Evolutionary conservation across 1,140 invertebrate genomes (phyloP), one percentile per base, ranked within the genome.

Genomic region (Drosophila pectinifera): DNA sequence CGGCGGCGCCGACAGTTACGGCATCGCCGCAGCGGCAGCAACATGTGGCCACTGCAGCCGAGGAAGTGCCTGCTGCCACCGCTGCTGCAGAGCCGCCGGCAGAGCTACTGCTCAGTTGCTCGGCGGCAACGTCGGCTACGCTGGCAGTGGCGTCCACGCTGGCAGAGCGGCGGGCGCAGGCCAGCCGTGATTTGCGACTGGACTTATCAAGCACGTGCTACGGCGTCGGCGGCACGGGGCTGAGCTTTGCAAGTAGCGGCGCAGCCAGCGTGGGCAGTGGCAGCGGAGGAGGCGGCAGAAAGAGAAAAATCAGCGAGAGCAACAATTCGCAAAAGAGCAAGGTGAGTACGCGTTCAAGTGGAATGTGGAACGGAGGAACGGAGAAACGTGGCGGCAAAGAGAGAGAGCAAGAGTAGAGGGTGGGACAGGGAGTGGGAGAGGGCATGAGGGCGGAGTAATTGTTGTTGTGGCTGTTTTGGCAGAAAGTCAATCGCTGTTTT

Each of bases 301-400:
- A 77, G 42, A 80, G 64, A 91, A 94, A 85, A 93, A 93, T 75
- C 92, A 94, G 80, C 82, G 93, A 75, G 80, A 90, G 90, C 80
- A 90, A 83, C 64, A 92, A 91, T 67, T 92, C 91, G 42, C 89
- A 85, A 49, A 92, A 92, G 59, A 89, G 81, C 65, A 92, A 92
- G 89, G 91, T 92, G 58, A 68, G 84, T 73, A 58, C 24, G 36
- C 42, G 45, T 53, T 38, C 36, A 56, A 61, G 53, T 59, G 59
- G 34, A 69, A 75, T 36, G 22, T 49, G 16, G 20, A 34, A 51
- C 22, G 11, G 11, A 6, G 11, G 13, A 20, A 8, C 13, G 4
- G 20, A 18, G 58, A 54, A 57, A 45, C 20, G 48, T 36, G 43
- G 31, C 31, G 34, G 11, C n/a, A 51, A 8, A 38, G n/a, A 20